Conservation (phyloP, 2,797 vertebrate species). For the Epinephelus malabaricus region DNA sequence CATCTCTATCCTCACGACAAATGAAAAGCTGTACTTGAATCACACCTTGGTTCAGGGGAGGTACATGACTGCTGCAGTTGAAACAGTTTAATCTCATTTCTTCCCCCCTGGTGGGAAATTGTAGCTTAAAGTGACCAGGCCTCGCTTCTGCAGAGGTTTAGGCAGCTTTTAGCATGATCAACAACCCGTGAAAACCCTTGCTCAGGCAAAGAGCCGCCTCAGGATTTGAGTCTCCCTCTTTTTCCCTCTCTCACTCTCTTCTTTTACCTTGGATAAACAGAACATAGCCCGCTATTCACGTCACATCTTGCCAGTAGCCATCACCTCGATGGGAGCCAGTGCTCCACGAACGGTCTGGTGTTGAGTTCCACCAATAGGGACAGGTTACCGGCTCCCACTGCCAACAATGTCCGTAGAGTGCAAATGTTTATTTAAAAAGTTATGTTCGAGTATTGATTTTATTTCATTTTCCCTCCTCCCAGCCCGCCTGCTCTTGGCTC, state of each 20-base stretch:
- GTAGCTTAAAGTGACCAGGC: conserved; percentile 23
- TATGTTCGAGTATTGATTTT: conserved; percentile 88
- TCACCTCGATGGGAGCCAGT: conserved; percentile 80
- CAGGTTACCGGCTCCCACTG: conserved; percentile 80
- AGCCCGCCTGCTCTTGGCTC: conserved; percentile 69
- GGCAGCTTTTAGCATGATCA: conserved; percentile 63
- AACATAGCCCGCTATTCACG: conserved; percentile 77
- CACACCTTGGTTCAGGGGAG: conserved; percentile 35
- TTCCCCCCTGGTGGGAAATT: conserved; percentile 30
- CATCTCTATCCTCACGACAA: not conserved
- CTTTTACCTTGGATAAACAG: conserved; percentile 78
- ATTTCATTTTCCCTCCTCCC: conserved; percentile 80
- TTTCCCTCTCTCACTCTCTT: conserved; percentile 10
- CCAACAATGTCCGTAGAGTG: conserved; percentile 85
- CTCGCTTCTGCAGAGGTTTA: conserved; percentile 11
- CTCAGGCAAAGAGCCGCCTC: conserved; percentile 46
- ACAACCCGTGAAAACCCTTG: conserved; percentile 65
- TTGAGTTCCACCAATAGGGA: conserved; percentile 85
- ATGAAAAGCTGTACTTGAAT: conserved; percentile 3
- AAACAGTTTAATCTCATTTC: conserved; percentile 31
- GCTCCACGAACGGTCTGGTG: conserved; percentile 70
- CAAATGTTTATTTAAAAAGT: conserved; percentile 90
- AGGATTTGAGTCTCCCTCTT: conserved; percentile 44
- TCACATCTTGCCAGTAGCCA: conserved; percentile 85
- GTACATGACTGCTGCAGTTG: conserved; percentile 17